Evolutionary conservation across 2,797 vertebrate species (phyloP).

Genomic region (Sebastiscus tertius): DNA sequence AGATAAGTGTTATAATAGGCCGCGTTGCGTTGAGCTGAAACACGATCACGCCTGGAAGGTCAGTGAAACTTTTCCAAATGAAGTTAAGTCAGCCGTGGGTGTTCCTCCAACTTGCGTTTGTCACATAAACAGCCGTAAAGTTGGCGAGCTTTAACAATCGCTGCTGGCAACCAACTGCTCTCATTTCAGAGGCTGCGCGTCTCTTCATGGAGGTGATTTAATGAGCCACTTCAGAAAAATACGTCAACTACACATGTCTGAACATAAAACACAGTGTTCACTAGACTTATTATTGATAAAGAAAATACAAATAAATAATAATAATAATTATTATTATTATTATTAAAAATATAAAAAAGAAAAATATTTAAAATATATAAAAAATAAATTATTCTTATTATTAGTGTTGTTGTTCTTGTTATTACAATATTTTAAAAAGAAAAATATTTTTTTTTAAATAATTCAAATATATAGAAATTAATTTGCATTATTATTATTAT

Average conservation of each 20-base stretch:
- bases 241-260: neutral
- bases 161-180: constrained; percentile 52
- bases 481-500: neutral
- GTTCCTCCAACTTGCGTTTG: constrained; percentile 59
- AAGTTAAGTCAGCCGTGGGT: constrained; percentile 67
- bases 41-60: constrained; percentile 54
- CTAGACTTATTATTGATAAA: neutral
- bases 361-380: too few relatives aligned
- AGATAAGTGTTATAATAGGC: constrained; percentile 51
- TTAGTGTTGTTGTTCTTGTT: neutral
- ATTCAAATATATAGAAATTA: too few relatives aligned
- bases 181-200: constrained; percentile 29
- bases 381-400: neutral
- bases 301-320: neutral
- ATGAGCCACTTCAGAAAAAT: neutral
- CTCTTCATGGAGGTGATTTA: neutral
- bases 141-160: constrained; percentile 45
- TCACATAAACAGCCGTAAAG: constrained; percentile 73
- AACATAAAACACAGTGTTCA: neutral
- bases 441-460: too few relatives aligned
- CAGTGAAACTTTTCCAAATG: constrained; percentile 58
- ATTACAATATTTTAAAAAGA: too few relatives aligned
- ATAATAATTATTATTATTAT: neutral
- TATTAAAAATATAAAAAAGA: too few relatives aligned
- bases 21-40: constrained; percentile 38